Conservation (phyloP, 2,113 vertebrate species). For the Ailurus styani region DNA sequence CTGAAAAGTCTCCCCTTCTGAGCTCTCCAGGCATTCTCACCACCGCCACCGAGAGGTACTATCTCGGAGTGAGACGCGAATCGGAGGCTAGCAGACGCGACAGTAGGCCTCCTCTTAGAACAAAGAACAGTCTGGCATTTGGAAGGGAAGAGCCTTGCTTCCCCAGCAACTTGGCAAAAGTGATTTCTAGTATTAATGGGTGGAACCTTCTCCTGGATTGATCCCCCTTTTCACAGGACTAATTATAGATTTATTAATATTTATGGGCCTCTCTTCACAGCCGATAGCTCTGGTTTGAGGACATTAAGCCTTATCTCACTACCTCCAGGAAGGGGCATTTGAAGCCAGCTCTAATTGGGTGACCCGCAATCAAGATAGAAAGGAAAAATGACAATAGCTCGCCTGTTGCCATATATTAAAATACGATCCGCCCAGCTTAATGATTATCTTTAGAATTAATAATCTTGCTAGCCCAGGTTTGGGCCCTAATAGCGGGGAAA, state of each 20-base stretch:
- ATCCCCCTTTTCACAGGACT: slow-evolving; percentile 77
- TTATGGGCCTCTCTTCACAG: slow-evolving; percentile 76
- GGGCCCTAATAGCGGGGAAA: slow-evolving; percentile 70
- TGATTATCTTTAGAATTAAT: slow-evolving; percentile 78
- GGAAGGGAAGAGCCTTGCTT: slow-evolving; percentile 37
- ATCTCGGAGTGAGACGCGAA: background rate
- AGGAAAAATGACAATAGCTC: slow-evolving; percentile 71
- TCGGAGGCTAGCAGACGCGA: background rate
- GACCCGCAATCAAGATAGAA: slow-evolving; percentile 76
- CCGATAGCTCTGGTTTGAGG: slow-evolving; percentile 76
- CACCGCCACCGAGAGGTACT: rapidly evolving
- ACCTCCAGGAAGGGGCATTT: slow-evolving; percentile 68
- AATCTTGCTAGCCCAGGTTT: slow-evolving; percentile 70
- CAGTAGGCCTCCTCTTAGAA: background rate
- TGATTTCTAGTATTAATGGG: slow-evolving; percentile 53
- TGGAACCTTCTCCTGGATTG: slow-evolving; percentile 64
- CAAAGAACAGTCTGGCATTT: slow-evolving; percentile 32
- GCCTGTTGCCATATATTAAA: slow-evolving; percentile 73
- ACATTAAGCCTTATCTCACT: slow-evolving; percentile 79
- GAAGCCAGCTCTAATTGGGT: slow-evolving; percentile 75
- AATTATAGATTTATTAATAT: slow-evolving; percentile 85
- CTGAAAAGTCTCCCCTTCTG: background rate
- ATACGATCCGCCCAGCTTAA: slow-evolving; percentile 64
- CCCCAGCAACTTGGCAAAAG: slow-evolving; percentile 47
- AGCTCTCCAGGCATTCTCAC: background rate